A percentile compares a stretch with the other conserved stretches of the same genome.
Conservation (phyloP, 2,888 invertebrate species). For the Ichneumoninae sp. region DNA sequence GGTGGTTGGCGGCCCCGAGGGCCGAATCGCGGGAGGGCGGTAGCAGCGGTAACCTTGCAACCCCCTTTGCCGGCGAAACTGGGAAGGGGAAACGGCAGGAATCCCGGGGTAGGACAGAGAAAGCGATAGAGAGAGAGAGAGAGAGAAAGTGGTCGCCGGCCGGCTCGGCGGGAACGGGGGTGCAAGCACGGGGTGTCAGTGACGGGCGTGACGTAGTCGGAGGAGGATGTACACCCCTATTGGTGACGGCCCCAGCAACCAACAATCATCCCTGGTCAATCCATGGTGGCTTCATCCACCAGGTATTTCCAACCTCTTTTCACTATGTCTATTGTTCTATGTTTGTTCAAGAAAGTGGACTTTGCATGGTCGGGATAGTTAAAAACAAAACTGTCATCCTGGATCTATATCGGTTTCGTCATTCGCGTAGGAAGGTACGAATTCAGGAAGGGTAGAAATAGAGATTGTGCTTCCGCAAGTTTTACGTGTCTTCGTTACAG, state of each 20-base stretch:
- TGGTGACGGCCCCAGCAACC: slow-evolving; percentile 82
- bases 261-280: slow-evolving; percentile 82
- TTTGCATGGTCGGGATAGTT: background rate
- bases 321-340: slow-evolving; percentile 33
- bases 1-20: slow-evolving; percentile 69
- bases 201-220: slow-evolving; percentile 84
- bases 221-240: slow-evolving; percentile 84
- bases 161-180: slow-evolving; percentile 73
- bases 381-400: background rate
- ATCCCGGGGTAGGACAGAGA: slow-evolving; percentile 67
- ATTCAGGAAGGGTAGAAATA: background rate
- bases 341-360: background rate
- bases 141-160: slow-evolving; percentile 73
- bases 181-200: slow-evolving; percentile 81
- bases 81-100: slow-evolving; percentile 78
- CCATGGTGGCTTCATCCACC: slow-evolving; percentile 84
- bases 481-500: background rate
- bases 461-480: background rate
- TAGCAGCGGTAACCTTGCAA: slow-evolving; percentile 84
- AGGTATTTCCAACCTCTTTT: slow-evolving; percentile 76
- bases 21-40: slow-evolving; percentile 67
- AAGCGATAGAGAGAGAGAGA: slow-evolving; percentile 71
- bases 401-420: background rate
- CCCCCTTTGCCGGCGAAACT: slow-evolving; percentile 77
- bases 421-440: background rate